Conservation (phyloP, 2,797 vertebrate genomes). For the Chelon labrosus region DNA sequence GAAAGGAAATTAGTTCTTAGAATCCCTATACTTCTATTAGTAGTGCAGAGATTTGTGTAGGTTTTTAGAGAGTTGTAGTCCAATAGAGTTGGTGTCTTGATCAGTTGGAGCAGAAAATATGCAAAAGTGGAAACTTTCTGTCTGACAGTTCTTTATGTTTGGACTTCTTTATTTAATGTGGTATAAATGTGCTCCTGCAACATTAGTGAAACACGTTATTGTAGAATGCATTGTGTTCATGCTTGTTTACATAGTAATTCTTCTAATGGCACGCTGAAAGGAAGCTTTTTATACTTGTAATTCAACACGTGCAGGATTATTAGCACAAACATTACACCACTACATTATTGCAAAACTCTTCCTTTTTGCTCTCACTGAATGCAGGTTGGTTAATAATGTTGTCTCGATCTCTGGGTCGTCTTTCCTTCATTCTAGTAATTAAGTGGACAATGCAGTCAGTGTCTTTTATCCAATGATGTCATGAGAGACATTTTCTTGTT, state of each 20-base stretch:
- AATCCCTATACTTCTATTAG: too few species aligned
- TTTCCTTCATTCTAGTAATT: conserved; percentile 53
- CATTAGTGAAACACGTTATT: not conserved
- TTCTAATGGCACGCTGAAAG: not conserved
- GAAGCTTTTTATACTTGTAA: conserved; percentile 14
- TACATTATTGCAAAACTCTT: conserved; percentile 30
- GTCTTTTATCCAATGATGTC: conserved; percentile 61
- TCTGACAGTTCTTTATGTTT: too few species aligned
- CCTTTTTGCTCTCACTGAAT: conserved; percentile 16
- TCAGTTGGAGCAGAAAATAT: too few species aligned
- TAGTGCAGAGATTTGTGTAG: too few species aligned
- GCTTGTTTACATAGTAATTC: not conserved
- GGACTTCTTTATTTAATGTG: conserved; percentile 2
- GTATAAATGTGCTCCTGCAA: not conserved
- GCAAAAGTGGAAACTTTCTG: too few species aligned
- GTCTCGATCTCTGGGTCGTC: conserved; percentile 39
- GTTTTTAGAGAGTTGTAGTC: too few species aligned
- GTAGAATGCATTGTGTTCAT: not conserved
- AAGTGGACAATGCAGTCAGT: conserved; percentile 62
- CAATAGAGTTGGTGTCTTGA: too few species aligned
- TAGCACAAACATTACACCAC: conserved; percentile 33
- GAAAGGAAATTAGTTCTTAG: too few species aligned
- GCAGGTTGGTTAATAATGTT: conserved; percentile 30
- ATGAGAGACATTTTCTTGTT: conserved; percentile 58
- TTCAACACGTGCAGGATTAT: conserved; percentile 16